phyloP scores from a whole-genome alignment of 2,113 vertebrate genomes.

The Probosciger aterrimus region DNA sequence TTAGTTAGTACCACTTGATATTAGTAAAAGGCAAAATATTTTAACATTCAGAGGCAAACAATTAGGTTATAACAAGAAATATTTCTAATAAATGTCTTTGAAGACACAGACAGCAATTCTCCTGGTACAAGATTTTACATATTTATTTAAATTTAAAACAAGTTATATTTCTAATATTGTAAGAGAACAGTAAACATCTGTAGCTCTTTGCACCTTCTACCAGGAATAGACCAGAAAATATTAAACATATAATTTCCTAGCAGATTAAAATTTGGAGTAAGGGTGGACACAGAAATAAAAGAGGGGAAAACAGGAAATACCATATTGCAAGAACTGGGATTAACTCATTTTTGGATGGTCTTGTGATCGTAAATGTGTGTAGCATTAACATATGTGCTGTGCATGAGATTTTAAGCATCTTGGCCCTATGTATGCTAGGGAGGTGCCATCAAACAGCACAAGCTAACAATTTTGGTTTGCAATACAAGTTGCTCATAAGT shows the following conservation, averaged over 20 bases:
- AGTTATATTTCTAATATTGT: not conserved
- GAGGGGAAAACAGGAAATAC: not conserved
- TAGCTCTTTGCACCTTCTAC: not conserved
- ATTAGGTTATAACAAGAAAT: not conserved
- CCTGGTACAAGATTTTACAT: not conserved
- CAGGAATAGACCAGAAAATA: not conserved
- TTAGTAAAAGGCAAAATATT: not conserved
- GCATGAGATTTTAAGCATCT: not conserved
- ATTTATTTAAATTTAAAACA: not conserved
- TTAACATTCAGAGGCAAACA: not conserved
- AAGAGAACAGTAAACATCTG: not conserved
- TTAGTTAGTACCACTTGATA: not conserved
- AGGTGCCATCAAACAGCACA: not conserved
- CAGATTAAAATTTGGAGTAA: not conserved
- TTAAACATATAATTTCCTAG: not conserved
- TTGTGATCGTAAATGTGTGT: not conserved
- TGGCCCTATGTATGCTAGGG: not conserved
- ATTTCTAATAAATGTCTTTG: not conserved
- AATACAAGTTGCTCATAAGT: not conserved
- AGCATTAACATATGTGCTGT: not conserved
- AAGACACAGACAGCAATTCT: not conserved
- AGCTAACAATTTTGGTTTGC: not conserved
- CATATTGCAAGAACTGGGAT: not conserved
- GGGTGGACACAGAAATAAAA: not conserved
- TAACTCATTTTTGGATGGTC: not conserved